These are phyloP conservation scores for Paraescarpia echinospica DNA, from an alignment of 1,140 invertebrate genomes.

Conservation along the genomic window DNA sequence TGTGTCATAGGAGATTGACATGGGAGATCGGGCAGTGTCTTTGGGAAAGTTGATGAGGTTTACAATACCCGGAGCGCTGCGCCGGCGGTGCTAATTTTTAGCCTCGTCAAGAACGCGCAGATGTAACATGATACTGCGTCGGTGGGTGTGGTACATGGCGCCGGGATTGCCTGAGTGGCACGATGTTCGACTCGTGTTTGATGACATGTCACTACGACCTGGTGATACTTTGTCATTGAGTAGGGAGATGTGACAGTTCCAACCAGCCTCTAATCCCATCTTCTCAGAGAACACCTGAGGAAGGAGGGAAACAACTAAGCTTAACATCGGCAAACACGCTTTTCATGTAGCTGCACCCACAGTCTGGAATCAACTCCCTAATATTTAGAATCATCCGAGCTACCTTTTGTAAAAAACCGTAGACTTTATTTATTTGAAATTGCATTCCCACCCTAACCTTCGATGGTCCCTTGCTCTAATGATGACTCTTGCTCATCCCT, in stretches of 20 bases:
- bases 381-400: too few species aligned
- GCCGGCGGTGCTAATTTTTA: not conserved
- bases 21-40: not conserved
- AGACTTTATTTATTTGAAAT: too few species aligned
- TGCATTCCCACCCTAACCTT: too few species aligned
- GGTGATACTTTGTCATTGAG: constrained; percentile 31
- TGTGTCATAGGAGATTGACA: not conserved
- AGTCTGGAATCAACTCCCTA: too few species aligned
- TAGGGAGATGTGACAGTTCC: constrained; percentile 98
- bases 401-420: too few species aligned
- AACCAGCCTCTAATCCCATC: constrained; percentile 96
- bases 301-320: constrained; percentile 92
- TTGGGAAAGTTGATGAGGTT: not conserved
- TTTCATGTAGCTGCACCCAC: too few species aligned
- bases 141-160: not conserved
- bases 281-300: constrained; percentile 95
- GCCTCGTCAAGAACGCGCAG: not conserved
- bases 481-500: too few species aligned
- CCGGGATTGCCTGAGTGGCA: not conserved
- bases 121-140: not conserved
- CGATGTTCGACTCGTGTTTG: not conserved
- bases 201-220: constrained; percentile 8
- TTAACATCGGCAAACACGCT: too few species aligned
- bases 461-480: too few species aligned
- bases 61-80: not conserved